phyloP scores from a whole-genome alignment of 2,888 invertebrate species.

The Dryocosmus kuriphilus region DNA sequence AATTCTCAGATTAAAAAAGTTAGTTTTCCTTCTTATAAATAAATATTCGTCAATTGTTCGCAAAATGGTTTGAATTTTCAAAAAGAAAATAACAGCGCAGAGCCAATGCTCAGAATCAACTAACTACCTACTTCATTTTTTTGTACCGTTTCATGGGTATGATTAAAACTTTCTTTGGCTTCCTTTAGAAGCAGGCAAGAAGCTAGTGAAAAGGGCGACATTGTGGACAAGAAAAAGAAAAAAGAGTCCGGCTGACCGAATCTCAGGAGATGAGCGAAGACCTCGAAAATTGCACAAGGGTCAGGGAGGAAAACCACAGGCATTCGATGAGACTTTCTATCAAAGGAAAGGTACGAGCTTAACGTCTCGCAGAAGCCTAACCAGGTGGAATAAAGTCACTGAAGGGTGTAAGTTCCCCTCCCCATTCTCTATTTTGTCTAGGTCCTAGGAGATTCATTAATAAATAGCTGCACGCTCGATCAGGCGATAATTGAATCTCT shows the following conservation, averaged over 20 bases:
- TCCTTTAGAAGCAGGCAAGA: neutral
- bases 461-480: neutral
- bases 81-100: no score
- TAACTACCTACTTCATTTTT: neutral
- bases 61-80: no score
- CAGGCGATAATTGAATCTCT: constrained; percentile 9
- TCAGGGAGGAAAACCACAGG: constrained; percentile 31
- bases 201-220: constrained; percentile 18
- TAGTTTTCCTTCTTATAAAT: neutral
- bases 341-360: constrained; percentile 31
- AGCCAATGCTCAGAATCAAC: neutral
- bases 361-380: constrained; percentile 30
- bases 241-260: constrained; percentile 21
- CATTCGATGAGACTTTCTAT: constrained; percentile 38
- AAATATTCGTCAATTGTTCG: neutral
- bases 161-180: constrained; percentile 3
- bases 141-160: neutral
- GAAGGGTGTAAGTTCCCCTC: constrained; percentile 5
- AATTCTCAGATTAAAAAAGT: constrained; percentile 14
- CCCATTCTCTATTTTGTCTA: neutral
- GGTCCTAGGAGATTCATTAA: constrained; percentile 18
- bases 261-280: constrained; percentile 14
- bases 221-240: constrained; percentile 17
- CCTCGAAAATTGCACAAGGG: constrained; percentile 39
- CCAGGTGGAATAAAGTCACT: constrained; percentile 35